Base-by-base conservation (phyloP, 2,113 vertebrate species). In the Crotalus horridus region DNA sequence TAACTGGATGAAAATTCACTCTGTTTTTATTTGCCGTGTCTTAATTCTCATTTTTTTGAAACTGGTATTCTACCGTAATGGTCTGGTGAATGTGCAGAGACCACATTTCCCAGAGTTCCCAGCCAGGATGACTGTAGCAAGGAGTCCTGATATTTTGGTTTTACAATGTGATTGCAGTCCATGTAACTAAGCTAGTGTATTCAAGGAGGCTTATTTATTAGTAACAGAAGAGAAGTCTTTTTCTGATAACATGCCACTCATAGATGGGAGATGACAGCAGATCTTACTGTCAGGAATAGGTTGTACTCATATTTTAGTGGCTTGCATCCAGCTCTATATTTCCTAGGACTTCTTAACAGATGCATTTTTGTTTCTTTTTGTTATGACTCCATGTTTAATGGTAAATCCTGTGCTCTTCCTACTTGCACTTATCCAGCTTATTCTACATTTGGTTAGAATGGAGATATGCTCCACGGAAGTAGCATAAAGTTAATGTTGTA, bases 391-490 rank as follows among this genome's bases (percentile, higher is more conserved):
- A 90, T 88, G 1, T 8, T 4, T 0, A 59, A 89, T 21, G 0
- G 51, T 61, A 90, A 56, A 55, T 51, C 21, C 20, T 89, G 23
- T 21, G 23, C 33, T 59, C 24, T 12, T 89, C 23, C 43, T 21
- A 81, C 88, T 4, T 5, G 39, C 39, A 89, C 11, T 56, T 12
- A 39, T 85, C n/a, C 61, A 89, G 48, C 51, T 58, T 61, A 12
- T 0, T 51, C 39, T 51, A 90, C 9, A 3, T 51, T 74, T 89
- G 0, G 0, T 53, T 13, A 23, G 0, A 0, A 2, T 51, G 89
- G 64, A 64, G 89, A 89, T 26, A 85, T 55, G 51, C 2, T 13
- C 64, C 51, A 39, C 8, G 3, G 13, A 91, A 85, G 53, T 69
- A 85, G 33, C 24, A 55, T 54, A 55, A 81, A 81, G 3, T 23